Evolutionary conservation across 2,888 invertebrate species (phyloP).

Genomic region (Oithona nana): DNA sequence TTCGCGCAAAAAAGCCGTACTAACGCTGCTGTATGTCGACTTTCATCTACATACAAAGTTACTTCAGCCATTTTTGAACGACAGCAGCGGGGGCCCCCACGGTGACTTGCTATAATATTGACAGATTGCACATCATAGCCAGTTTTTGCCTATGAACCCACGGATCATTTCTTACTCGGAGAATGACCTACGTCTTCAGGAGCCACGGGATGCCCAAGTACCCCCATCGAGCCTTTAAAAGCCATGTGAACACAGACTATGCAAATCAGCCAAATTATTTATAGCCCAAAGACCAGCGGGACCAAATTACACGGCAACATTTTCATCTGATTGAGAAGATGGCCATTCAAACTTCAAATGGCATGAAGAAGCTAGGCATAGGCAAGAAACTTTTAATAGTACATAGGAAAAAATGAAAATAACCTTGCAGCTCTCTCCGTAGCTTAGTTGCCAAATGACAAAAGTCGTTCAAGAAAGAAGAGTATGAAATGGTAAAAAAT

Average conservation of each 20-base stretch:
- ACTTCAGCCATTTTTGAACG: not conserved
- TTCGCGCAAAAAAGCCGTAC: not conserved
- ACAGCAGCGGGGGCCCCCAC: not conserved
- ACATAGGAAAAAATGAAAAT: no score
- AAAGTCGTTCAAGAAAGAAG: no score
- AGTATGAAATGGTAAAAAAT: no score
- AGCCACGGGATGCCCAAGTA: not conserved
- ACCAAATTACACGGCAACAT: slow-evolving; percentile 10
- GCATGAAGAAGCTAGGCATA: no score
- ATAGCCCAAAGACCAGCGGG: not conserved
- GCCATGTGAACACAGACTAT: slow-evolving; percentile 8
- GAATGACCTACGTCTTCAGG: not conserved
- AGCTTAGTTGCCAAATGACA: no score
- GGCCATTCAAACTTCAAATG: not conserved
- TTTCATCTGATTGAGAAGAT: slow-evolving; percentile 4
- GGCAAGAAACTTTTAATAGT: no score
- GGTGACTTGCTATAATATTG: slow-evolving; percentile 10
- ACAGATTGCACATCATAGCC: slow-evolving; percentile 1
- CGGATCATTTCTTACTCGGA: no score
- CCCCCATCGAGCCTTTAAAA: slow-evolving; percentile 4
- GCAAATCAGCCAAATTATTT: slow-evolving; percentile 7
- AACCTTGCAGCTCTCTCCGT: no score
- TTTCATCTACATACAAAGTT: not conserved
- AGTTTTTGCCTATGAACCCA: no score
- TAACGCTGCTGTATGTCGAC: not conserved